Evolutionary conservation across 64 coral and sea anemone species (phyloP).

Genomic region (Dendrophyllia cribrosa): DNA sequence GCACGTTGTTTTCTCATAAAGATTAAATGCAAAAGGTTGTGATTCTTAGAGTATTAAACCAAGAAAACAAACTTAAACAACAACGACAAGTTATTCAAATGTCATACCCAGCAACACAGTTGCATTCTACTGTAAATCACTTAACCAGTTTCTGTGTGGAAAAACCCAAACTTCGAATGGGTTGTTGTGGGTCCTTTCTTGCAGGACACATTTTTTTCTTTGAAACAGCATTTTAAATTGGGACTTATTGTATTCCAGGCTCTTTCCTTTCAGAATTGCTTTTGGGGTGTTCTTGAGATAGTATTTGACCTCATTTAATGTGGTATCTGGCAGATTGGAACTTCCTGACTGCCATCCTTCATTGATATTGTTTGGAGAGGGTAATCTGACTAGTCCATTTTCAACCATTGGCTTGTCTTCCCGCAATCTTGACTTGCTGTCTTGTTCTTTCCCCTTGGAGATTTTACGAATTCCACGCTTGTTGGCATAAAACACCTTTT

Average conservation of each 20-base stretch:
- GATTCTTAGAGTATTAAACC: too few relatives aligned
- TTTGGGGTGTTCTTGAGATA: constrained; percentile 26
- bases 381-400: constrained; percentile 54
- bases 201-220: constrained; percentile 29
- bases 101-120: constrained; percentile 62
- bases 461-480: constrained; percentile 33
- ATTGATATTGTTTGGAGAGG: constrained; percentile 24
- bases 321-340: constrained; percentile 11
- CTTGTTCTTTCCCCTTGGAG: constrained; percentile 23
- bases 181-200: constrained; percentile 59
- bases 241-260: constrained; percentile 43
- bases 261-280: constrained; percentile 33
- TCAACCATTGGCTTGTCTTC: constrained; percentile 18
- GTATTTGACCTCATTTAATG: not conserved
- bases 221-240: constrained; percentile 57
- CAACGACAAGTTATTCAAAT: not conserved
- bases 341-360: constrained; percentile 30
- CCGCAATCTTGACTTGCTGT: constrained; percentile 2
- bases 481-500: constrained; percentile 30
- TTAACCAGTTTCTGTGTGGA: constrained; percentile 20
- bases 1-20: too few relatives aligned
- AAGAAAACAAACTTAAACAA: too few relatives aligned
- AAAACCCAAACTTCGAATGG: constrained; percentile 57
- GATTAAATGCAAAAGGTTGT: too few relatives aligned
- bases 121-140: constrained; percentile 63